Percentiles rank a stretch among this genome's conserved stretches.
Evolutionary conservation across 2,888 invertebrate genomes (phyloP).

Genomic region (Ormyrus thymus): DNA sequence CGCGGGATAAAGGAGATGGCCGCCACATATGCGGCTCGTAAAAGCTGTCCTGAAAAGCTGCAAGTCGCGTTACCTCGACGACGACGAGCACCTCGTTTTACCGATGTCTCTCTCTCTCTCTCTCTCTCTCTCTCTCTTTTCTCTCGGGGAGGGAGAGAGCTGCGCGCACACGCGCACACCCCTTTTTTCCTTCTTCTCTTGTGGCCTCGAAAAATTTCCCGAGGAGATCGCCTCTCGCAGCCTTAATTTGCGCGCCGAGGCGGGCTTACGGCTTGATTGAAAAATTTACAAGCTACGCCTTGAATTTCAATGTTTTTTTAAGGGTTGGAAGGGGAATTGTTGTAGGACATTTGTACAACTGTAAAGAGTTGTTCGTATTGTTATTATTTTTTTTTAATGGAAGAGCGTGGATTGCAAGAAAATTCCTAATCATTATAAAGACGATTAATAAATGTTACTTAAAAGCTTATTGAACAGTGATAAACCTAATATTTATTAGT

Average conservation of each 20-base stretch:
- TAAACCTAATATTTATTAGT: too few relatives aligned
- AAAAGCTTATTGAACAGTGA: too few relatives aligned
- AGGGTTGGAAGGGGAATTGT: too few relatives aligned
- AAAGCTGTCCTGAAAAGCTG: conserved; percentile 67
- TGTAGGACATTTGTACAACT: too few relatives aligned
- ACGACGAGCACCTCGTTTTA: conserved; percentile 56
- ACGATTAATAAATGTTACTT: too few relatives aligned
- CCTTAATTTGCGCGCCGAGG: conserved; percentile 28
- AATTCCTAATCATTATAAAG: too few relatives aligned
- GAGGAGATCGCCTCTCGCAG: background rate
- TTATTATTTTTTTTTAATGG: too few relatives aligned
- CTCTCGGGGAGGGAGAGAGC: background rate
- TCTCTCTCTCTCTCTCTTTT: background rate
- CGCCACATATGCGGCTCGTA: conserved; percentile 70
- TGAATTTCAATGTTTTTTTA: too few relatives aligned
- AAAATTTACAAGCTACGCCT: conserved; percentile 13
- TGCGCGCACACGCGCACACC: too few relatives aligned
- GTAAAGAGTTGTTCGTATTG: too few relatives aligned
- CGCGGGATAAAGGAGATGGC: conserved; percentile 66
- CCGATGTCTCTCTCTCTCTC: conserved; percentile 28
- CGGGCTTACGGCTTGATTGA: conserved; percentile 36
- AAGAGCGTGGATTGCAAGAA: too few relatives aligned
- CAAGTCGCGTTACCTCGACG: conserved; percentile 59
- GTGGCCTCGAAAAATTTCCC: conserved; percentile 1
- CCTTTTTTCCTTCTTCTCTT: too few relatives aligned